These are phyloP conservation scores for Helleia helle DNA, from an alignment of 2,888 invertebrate species.

Conservation along the genomic window DNA sequence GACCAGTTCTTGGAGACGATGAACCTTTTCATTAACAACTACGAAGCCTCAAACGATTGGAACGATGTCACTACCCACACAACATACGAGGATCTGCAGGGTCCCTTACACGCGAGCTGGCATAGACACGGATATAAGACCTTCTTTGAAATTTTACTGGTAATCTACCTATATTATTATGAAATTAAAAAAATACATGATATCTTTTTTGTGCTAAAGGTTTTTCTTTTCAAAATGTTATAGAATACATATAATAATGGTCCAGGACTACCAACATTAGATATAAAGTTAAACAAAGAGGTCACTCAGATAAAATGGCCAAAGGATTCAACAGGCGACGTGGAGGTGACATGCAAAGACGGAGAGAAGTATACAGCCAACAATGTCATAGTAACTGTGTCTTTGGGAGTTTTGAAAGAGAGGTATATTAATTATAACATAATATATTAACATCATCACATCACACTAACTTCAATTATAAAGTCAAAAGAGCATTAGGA, in stretches of 20 bases:
- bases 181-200: too few species aligned
- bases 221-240: too few species aligned
- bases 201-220: too few species aligned
- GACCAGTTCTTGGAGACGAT: conserved; percentile 25
- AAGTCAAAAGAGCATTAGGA: too few species aligned
- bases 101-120: conserved; percentile 31
- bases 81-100: conserved; percentile 22
- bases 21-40: conserved; percentile 26
- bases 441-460: too few species aligned
- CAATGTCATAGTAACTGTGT: conserved; percentile 79
- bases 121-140: conserved; percentile 32
- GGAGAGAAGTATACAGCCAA: conserved; percentile 69
- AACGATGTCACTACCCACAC: conserved; percentile 27
- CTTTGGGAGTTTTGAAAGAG: conserved; percentile 80
- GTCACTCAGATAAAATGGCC: conserved; percentile 41
- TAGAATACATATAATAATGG: conserved; percentile 52
- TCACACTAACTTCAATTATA: too few species aligned
- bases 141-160: conserved; percentile 32
- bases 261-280: conserved; percentile 36
- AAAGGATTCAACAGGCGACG: conserved; percentile 26
- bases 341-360: conserved; percentile 61
- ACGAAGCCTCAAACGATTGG: conserved; percentile 32
- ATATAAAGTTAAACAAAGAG: conserved; percentile 39
- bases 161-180: too few species aligned
- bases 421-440: conserved; percentile 29